Evolutionary conservation across 2,113 vertebrate species (phyloP).

Genomic region (Siniperca knerii): DNA sequence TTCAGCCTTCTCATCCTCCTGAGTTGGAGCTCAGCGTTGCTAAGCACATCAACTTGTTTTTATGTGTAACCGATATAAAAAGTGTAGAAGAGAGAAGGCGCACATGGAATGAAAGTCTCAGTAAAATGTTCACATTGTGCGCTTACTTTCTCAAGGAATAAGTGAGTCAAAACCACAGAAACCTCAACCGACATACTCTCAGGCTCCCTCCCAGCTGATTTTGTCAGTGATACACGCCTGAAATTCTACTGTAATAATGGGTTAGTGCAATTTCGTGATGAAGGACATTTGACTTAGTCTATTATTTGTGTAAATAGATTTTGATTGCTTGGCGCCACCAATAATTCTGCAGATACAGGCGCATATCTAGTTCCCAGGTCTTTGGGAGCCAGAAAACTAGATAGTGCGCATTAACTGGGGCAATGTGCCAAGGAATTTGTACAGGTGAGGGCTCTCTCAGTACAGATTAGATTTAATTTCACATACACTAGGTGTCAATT

Average conservation of each 20-base stretch:
- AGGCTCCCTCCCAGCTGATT: conserved; percentile 54
- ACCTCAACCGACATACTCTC: conserved; percentile 42
- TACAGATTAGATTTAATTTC: conserved; percentile 13
- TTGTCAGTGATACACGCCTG: conserved; percentile 47
- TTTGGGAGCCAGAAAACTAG: background rate
- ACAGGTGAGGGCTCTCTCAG: background rate
- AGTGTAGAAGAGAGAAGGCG: conserved; percentile 4
- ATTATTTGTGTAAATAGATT: conserved; percentile 56
- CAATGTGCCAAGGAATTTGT: background rate
- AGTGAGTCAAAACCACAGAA: conserved; percentile 57
- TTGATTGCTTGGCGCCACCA: conserved; percentile 35
- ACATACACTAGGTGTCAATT: background rate
- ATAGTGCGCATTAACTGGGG: background rate
- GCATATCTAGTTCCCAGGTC: background rate
- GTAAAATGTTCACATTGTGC: conserved; percentile 40
- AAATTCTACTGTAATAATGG: conserved; percentile 57
- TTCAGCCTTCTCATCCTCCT: conserved; percentile 57
- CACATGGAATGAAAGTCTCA: conserved; percentile 15
- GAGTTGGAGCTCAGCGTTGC: conserved; percentile 56
- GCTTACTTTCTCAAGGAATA: conserved; percentile 35
- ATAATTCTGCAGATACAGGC: background rate
- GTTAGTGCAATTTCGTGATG: conserved; percentile 39
- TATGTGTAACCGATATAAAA: conserved; percentile 66
- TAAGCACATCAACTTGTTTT: conserved; percentile 72
- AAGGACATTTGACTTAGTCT: conserved; percentile 38